Conservation (phyloP, 2,113 vertebrate genomes). For the Campylomormyrus tamandua region DNA sequence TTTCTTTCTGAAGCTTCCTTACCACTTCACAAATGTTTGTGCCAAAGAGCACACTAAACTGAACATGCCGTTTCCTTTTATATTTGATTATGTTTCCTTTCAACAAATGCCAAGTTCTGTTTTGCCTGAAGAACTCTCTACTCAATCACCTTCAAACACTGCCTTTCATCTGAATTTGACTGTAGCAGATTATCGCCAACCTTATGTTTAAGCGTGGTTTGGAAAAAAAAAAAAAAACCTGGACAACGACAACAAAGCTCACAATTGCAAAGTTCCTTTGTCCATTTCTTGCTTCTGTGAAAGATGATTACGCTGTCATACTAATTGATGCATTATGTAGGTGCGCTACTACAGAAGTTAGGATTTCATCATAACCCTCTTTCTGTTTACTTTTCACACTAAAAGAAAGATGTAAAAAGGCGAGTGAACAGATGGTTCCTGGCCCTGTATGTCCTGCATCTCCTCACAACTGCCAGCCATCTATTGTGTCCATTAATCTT, state of each 20-base stretch:
- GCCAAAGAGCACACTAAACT: constrained; percentile 46
- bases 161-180: constrained; percentile 65
- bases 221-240: constrained; percentile 45
- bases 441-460: constrained; percentile 78
- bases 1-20: constrained; percentile 7
- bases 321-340: constrained; percentile 52
- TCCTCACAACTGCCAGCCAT: constrained; percentile 87
- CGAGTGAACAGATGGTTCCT: constrained; percentile 92
- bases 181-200: constrained; percentile 60
- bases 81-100: constrained; percentile 68
- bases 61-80: constrained; percentile 57
- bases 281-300: not conserved
- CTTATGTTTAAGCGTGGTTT: constrained; percentile 43
- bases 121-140: constrained; percentile 65
- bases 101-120: constrained; percentile 62
- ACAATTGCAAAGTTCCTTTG: constrained; percentile 6
- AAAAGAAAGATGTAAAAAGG: constrained; percentile 83
- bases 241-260: constrained; percentile 3
- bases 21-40: constrained; percentile 50
- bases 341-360: constrained; percentile 35
- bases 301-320: constrained; percentile 54
- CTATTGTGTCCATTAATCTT: constrained; percentile 98
- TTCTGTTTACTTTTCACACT: constrained; percentile 82
- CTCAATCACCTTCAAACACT: constrained; percentile 65
- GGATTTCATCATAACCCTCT: constrained; percentile 74